Percentiles rank a stretch among this genome's conserved stretches.
These are phyloP conservation scores for Pangasianodon hypophthalmus DNA, from an alignment of 2,113 vertebrate genomes.

Conservation along the genomic window DNA sequence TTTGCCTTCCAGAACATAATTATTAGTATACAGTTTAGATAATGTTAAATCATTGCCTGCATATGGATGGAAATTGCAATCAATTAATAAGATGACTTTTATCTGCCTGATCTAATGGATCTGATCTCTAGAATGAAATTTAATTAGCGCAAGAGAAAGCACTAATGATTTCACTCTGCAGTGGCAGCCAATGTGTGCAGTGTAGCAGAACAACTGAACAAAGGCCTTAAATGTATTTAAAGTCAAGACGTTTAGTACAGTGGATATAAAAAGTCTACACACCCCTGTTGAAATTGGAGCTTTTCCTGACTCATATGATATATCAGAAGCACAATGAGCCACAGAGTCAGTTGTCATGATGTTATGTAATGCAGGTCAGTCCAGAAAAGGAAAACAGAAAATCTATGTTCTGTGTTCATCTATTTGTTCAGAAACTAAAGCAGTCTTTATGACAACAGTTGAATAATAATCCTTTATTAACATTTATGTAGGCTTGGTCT, in stretches of 20 bases:
- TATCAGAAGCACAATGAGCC: background rate
- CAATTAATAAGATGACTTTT: background rate
- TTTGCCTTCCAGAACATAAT: background rate
- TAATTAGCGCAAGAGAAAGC: background rate
- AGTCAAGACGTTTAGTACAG: background rate
- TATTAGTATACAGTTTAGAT: background rate
- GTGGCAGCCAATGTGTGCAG: background rate
- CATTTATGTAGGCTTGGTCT: background rate
- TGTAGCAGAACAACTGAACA: background rate
- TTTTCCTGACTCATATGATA: background rate
- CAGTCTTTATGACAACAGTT: background rate
- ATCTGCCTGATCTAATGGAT: background rate
- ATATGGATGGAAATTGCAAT: background rate
- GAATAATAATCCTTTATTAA: background rate
- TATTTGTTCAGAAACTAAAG: background rate
- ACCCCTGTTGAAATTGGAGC: background rate
- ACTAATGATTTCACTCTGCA: conserved; percentile 1
- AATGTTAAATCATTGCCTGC: background rate
- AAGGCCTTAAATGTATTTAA: background rate
- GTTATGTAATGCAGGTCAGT: background rate
- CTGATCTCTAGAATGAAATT: background rate
- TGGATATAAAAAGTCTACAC: background rate
- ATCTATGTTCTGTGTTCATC: background rate
- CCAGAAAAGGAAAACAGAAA: background rate
- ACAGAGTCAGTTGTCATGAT: background rate